Base-by-base conservation (phyloP, 2,113 vertebrate species). In the Mastomys coucha region DNA sequence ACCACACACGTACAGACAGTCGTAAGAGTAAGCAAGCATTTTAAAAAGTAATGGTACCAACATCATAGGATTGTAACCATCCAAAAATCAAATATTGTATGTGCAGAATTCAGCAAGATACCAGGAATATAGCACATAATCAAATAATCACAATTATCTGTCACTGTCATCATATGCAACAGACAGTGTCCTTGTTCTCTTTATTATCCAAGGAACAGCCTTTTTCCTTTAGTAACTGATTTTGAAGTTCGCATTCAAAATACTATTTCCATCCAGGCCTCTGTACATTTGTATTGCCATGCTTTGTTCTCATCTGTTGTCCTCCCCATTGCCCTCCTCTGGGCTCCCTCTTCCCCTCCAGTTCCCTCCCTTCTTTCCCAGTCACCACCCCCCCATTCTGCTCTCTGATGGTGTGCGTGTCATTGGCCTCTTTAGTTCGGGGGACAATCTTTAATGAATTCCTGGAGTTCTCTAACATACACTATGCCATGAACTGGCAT, bases 31-130 rank as follows among this genome's bases (percentile, higher is more conserved):
- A 49, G 28, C 28, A 42, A 45, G 31, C 28, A 42, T 31, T 65
- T 39, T 33, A 19, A 53, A 70, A 51, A 87, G 5, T 53, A 24
- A 69, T 22, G 13, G 17, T 45, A 78, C 51, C 26, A 75, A 60
- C 80, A 70, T 72, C 49, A 77, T 73, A 88, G 58, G 95, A 92
- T 77, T 93, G 13, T 80, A n/a, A 31, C 65, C 60, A 91, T 73
- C 6, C 76, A 76, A 45, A 91, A 88, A 76, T 69, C 70, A 92
- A 42, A 91, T 58, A 77, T 72, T 90, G 5, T 3, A 63, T 93
- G 87, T 75, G 75, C 22, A 93, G 39, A 70, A 94, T 95, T 95
- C 93, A 90, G 11, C n/a, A 94, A 16, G 10, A 89, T 89, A 45
- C 56, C 31, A 76, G 36, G 33, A 95, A 88, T 88, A 60, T 56